Conservation (phyloP, 2,113 vertebrate genomes). For the Empidonax alnorum region DNA sequence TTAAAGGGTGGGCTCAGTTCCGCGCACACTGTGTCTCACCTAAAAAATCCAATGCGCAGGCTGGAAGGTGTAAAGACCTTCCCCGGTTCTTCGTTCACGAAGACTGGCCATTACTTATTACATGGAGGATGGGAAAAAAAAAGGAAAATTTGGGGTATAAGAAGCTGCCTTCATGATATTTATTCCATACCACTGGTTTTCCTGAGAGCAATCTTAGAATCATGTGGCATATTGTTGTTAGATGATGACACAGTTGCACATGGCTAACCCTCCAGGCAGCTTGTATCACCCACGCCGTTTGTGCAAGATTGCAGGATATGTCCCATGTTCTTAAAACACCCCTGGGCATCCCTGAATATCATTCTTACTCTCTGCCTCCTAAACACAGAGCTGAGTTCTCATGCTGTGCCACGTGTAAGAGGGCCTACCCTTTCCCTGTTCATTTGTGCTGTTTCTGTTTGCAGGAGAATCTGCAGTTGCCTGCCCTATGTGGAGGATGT, state of each 20-base stretch:
- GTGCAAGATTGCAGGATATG: neutral
- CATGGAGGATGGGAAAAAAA: neutral
- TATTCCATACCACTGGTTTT: neutral
- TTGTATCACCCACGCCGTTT: neutral
- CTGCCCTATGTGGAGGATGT: accelerated
- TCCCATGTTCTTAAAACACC: neutral
- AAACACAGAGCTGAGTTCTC: neutral
- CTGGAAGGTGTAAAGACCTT: no score
- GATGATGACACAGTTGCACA: neutral
- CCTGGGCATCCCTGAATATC: neutral
- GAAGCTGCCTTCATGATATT: neutral
- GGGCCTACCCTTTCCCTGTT: neutral
- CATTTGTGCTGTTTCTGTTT: neutral
- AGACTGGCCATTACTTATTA: neutral
- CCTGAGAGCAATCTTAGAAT: neutral
- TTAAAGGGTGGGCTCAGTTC: no score
- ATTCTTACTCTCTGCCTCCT: neutral
- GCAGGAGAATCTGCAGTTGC: neutral
- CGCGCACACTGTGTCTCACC: no score
- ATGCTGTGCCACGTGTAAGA: neutral
- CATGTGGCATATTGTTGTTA: neutral
- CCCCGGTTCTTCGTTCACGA: no score
- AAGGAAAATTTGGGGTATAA: neutral
- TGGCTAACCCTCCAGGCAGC: neutral
- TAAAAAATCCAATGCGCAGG: no score